These are phyloP conservation scores for Eupithecia exiguata DNA, from an alignment of 2,888 invertebrate species.

Conservation along the genomic window DNA sequence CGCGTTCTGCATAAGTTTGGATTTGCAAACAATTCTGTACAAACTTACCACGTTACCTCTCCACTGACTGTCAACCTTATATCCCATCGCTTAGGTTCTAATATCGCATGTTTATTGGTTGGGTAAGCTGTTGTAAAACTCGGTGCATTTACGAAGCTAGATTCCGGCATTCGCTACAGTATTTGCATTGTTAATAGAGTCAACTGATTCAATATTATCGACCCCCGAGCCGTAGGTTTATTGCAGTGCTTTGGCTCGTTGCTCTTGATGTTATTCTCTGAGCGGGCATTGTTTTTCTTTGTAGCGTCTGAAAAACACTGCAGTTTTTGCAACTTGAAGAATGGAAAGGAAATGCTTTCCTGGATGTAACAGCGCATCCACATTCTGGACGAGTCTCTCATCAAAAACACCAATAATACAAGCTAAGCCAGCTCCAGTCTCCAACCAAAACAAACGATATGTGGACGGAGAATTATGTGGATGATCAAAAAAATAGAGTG, in stretches of 20 bases:
- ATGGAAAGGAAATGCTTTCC: background rate
- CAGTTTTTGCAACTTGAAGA: background rate
- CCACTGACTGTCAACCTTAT: constrained; percentile 35
- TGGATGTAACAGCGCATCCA: background rate
- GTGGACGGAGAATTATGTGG: background rate
- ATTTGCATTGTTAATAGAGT: constrained; percentile 79
- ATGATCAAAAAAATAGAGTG: background rate
- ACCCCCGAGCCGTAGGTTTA: constrained; percentile 49
- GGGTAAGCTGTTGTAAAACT: constrained; percentile 49
- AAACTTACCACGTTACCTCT: constrained; percentile 54
- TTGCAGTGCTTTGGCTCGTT: constrained; percentile 30
- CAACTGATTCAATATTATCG: constrained; percentile 76
- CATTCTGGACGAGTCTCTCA: background rate
- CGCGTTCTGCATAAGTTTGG: constrained; percentile 73
- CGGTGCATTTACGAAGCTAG: constrained; percentile 71
- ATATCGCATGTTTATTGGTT: constrained; percentile 19
- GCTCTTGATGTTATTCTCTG: constrained; percentile 7
- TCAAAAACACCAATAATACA: background rate
- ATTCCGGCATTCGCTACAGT: constrained; percentile 65
- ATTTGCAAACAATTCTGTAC: constrained; percentile 72
- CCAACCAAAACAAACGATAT: no score
- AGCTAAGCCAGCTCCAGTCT: background rate
- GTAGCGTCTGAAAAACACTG: background rate
- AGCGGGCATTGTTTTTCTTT: background rate
- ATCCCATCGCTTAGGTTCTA: constrained; percentile 34